Percentiles rank a stretch among this genome's conserved stretches.
Conservation (phyloP, 2,888 invertebrate genomes). For the Autographa gamma region DNA sequence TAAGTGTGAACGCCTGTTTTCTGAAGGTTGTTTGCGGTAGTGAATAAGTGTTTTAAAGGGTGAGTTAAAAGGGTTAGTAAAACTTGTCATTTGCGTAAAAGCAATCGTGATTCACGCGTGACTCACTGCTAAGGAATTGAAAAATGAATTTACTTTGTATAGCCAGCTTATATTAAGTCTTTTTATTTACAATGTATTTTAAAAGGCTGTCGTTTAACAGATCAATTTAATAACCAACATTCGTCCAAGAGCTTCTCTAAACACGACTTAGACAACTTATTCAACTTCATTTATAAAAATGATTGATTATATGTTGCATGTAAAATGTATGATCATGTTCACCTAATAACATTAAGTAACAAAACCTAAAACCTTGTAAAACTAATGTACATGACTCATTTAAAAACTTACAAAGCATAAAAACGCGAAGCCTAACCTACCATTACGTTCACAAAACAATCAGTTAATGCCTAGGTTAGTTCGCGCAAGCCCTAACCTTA, state of each 20-base stretch:
- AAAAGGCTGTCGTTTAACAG: no score
- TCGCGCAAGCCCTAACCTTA: conserved; percentile 71
- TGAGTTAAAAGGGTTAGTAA: conserved; percentile 1
- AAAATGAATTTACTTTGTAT: background rate
- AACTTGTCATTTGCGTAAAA: background rate
- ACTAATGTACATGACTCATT: conserved; percentile 1
- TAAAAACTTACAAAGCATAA: conserved; percentile 19
- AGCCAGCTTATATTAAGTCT: no score
- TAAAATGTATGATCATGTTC: background rate
- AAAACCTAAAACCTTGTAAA: background rate
- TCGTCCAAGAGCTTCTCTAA: no score
- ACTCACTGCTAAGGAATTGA: background rate
- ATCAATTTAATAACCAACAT: no score
- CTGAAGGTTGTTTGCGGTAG: background rate
- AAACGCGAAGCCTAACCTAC: conserved; percentile 23
- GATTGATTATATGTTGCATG: no score
- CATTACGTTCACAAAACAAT: conserved; percentile 30
- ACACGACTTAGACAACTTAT: no score
- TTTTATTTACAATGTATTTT: no score
- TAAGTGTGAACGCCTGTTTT: background rate
- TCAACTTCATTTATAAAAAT: no score
- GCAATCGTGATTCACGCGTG: background rate
- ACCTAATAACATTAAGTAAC: background rate
- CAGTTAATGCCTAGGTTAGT: conserved; percentile 39
- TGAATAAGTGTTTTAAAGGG: background rate